These are phyloP conservation scores for Cephus spinipes DNA, from an alignment of 2,888 invertebrate genomes.

Conservation along the genomic window DNA sequence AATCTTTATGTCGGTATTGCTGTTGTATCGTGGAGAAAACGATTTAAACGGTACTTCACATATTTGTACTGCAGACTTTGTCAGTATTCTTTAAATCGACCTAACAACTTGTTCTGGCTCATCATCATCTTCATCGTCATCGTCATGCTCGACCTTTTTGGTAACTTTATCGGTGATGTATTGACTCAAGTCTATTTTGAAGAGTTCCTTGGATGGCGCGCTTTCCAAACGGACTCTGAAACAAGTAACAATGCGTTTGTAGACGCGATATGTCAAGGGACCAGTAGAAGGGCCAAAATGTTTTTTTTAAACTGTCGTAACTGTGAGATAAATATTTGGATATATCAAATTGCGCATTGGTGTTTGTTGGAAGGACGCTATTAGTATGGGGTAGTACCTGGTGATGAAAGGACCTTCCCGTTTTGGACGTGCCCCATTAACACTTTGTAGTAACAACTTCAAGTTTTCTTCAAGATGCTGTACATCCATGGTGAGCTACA, in stretches of 20 bases:
- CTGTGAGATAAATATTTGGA: too few relatives aligned
- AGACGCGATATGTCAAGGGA: too few relatives aligned
- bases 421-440: conserved; percentile 76
- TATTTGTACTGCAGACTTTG: too few relatives aligned
- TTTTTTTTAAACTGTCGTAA: too few relatives aligned
- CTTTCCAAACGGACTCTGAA: conserved; percentile 74
- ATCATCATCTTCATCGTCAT: conserved; percentile 52
- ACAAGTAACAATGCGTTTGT: background rate
- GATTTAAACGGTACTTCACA: too few relatives aligned
- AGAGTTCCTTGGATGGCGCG: conserved; percentile 75
- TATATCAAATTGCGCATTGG: too few relatives aligned
- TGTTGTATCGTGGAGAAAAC: too few relatives aligned
- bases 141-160: conserved; percentile 37
- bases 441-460: conserved; percentile 73
- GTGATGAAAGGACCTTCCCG: conserved; percentile 78
- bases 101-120: conserved; percentile 19
- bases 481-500: conserved; percentile 80
- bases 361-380: too few relatives aligned
- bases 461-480: conserved; percentile 81
- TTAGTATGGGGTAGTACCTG: conserved; percentile 65
- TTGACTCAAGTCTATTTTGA: conserved; percentile 72
- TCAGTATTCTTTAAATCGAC: too few relatives aligned
- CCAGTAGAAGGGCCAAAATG: too few relatives aligned
- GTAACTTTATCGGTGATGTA: conserved; percentile 25
- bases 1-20: too few relatives aligned